Base-by-base conservation (phyloP, 2,888 invertebrate genomes). In the Lissocephala sabroskyi region DNA sequence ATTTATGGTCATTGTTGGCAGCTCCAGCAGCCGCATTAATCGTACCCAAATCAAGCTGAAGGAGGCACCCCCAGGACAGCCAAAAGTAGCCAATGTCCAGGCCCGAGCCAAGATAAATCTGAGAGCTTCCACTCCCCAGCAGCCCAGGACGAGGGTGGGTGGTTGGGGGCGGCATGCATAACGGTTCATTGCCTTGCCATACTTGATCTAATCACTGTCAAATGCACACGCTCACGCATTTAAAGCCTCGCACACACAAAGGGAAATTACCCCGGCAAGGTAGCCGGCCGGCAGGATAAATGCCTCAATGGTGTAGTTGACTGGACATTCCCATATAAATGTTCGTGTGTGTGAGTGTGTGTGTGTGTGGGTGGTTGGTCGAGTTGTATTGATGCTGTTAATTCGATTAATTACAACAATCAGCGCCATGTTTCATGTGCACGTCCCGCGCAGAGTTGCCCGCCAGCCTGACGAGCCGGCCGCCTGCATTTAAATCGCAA, bases 341-440 rank as follows among this genome's bases (percentile, higher is more conserved):
- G 40, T 5, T 11, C 40, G 3, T n/a, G 9, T 28, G 2, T 11
- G 28, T 3, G 40, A 9, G 28, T 11, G 17, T 23, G 3, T 23
- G 23, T 23, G 23, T 23, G 3, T 35, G 13, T 32, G 30, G 30
- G 13, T 13, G 13, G 30, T 32, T 6, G 29, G n/a, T 39, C 10
- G n/a, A 13, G 40, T 41, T 37, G 35, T 49, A 46, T 46, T 42
- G 49, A 26, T 40, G 64, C 65, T 67, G 66, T 79, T 83, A 81
- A 82, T 82, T 82, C 83, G 82, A 83, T 82, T 82, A 82, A 82
- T 82, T 82, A 83, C 79, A 79, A 78, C 79, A 81, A 81, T 82
- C 79, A 82, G 77, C 79, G 75, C 70, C 68, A 79, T 81, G 76
- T 81, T 75, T 64, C 65, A 62, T 60, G 51, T 29, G 53, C 52